Evolutionary conservation across 1,140 invertebrate species (phyloP), one percentile per base, ranked within the genome.

Genomic region (Augochlora pura): DNA sequence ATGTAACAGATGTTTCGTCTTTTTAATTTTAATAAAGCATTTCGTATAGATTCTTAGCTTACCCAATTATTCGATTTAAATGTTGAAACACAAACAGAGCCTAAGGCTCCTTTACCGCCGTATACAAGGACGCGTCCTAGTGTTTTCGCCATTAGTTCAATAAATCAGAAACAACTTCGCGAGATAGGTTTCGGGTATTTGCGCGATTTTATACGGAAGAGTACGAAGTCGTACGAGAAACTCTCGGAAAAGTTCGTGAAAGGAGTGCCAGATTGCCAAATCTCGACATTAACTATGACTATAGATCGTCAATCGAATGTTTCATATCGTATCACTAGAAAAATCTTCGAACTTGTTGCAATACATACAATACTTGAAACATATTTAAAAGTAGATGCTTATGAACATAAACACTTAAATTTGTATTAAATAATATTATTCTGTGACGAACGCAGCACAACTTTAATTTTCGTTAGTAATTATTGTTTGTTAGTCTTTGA

Each of bases 91-190:
- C 97, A 97, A 71, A 95, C 95, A 5, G 96, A 95, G 23, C 99
- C 99, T 25, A 99, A 94, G 57, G 99, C 99, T 80, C 99, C 99
- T 91, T 96, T 96, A 10, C 98, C 99, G 76, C 99, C 99, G 90
- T 99, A 99, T 86, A 99, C 95, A 66, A 99, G 92, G 73, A 99
- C 96, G 91, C 96, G 95, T 90, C 96, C 95, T 5, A 91, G 73
- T 75, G 83, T 81, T 23, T 86, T 66, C 46, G 90, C 81, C 91
- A 93, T 92, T 52, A 87, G 68, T 89, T 86, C 78, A 65, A 88
- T 85, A 85, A 85, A 79, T 81, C 80, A 52, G 49, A 85, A 81
- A 32, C 42, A 52, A 86, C 75, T 82, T 82, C 27, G 23, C 27
- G 59, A 82, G 59, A 76, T 77, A 49, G n/a, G 60, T 60, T 68